These are phyloP conservation scores for Pseudococcus longispinus DNA, from an alignment of 2,888 invertebrate genomes.

Conservation along the genomic window DNA sequence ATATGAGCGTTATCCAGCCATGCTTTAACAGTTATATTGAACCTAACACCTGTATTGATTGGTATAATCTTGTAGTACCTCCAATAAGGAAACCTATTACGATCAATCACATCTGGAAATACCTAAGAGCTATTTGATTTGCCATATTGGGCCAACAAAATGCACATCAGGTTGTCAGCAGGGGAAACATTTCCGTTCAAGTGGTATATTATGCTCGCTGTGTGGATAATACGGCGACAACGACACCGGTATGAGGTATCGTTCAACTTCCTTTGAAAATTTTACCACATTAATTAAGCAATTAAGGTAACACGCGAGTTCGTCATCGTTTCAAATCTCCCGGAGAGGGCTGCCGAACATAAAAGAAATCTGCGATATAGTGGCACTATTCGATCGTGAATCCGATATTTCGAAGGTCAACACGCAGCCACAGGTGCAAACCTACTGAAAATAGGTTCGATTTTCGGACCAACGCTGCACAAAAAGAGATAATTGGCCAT, in stretches of 20 bases:
- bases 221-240: neutral
- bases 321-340: neutral
- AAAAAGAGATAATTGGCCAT: neutral
- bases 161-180: neutral
- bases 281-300: neutral
- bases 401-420: neutral
- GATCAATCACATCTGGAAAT: neutral
- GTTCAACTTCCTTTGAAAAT: slow-evolving; percentile 5
- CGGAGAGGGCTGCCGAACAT: neutral
- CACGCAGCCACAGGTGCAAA: neutral
- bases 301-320: neutral
- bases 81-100: slow-evolving; percentile 10
- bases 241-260: neutral
- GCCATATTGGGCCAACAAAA: slow-evolving; percentile 24
- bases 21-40: neutral
- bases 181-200: neutral
- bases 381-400: neutral
- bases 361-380: neutral
- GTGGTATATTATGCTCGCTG: neutral
- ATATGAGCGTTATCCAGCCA: neutral
- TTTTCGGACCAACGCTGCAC: neutral
- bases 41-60: neutral
- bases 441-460: neutral
- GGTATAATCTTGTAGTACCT: neutral
- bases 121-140: slow-evolving; percentile 16